Evolutionary conservation across 2,113 vertebrate genomes (phyloP).

Genomic region (Panthera uncia): DNA sequence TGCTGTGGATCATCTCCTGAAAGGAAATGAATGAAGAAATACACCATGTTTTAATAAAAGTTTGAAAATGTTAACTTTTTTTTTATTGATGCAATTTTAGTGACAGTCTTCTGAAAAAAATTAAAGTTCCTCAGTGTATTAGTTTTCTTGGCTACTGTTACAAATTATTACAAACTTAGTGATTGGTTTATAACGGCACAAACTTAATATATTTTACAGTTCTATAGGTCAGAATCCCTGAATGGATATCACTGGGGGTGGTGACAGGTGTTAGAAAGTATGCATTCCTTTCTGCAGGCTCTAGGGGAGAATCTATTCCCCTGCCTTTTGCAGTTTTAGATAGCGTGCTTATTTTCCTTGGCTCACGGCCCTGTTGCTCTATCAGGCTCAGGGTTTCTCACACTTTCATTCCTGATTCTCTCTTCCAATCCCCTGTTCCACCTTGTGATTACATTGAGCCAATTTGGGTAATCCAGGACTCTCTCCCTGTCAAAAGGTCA

Average conservation of each 20-base stretch:
- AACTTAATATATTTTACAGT: background rate
- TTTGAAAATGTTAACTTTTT: background rate
- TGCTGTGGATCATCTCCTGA: conserved; percentile 87
- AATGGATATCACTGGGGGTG: background rate
- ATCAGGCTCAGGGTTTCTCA: background rate
- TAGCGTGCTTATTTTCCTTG: background rate
- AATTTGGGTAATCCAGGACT: background rate
- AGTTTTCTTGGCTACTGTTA: background rate
- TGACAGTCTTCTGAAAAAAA: background rate
- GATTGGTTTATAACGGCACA: background rate
- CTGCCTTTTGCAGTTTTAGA: background rate
- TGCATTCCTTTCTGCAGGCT: background rate
- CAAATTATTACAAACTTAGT: background rate
- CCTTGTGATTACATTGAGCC: background rate
- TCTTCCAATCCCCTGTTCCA: background rate
- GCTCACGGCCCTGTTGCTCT: background rate
- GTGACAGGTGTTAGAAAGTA: background rate
- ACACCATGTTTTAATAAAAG: conserved; percentile 53
- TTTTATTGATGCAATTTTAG: background rate
- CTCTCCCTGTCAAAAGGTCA: background rate
- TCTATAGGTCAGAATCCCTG: background rate
- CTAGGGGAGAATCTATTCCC: background rate
- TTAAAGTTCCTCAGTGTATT: background rate
- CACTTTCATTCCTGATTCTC: background rate
- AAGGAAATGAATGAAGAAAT: conserved; percentile 52